Evolutionary conservation across 2,888 invertebrate genomes (phyloP).

Genomic region (Apoderus coryli): DNA sequence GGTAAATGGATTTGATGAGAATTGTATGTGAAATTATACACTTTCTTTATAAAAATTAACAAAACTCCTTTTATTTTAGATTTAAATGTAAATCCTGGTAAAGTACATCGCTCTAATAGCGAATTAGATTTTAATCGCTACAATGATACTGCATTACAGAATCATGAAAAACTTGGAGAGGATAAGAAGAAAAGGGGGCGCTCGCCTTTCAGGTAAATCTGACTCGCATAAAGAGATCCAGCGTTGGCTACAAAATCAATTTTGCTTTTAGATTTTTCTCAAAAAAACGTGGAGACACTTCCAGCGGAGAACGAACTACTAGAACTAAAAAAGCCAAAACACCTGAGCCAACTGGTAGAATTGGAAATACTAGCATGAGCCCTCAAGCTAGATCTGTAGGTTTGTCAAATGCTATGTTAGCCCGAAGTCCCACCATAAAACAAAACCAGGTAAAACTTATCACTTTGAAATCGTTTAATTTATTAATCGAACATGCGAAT

Average conservation of each 20-base stretch:
- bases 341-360: conserved; percentile 42
- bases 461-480: too few species aligned
- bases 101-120: conserved; percentile 57
- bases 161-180: conserved; percentile 24
- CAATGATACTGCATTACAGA: conserved; percentile 37
- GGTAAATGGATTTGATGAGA: conserved; percentile 27
- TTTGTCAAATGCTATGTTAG: conserved; percentile 31
- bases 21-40: conserved; percentile 21
- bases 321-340: conserved; percentile 53
- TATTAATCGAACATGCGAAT: too few species aligned
- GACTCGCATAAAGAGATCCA: too few species aligned
- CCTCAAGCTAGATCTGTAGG: conserved; percentile 31
- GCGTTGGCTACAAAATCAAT: too few species aligned
- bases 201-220: conserved; percentile 79
- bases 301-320: conserved; percentile 51
- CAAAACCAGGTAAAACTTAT: conserved; percentile 31
- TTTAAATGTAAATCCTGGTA: conserved; percentile 20
- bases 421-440: conserved; percentile 34
- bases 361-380: conserved; percentile 14
- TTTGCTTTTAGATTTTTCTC: conserved; percentile 57
- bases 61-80: conserved; percentile 12
- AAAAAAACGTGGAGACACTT: conserved; percentile 53
- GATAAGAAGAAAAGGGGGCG: conserved; percentile 72
- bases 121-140: conserved; percentile 64
- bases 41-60: too few species aligned